Base-by-base conservation (phyloP, 2,888 invertebrate genomes). In the Cylindroiulus punctatus region DNA sequence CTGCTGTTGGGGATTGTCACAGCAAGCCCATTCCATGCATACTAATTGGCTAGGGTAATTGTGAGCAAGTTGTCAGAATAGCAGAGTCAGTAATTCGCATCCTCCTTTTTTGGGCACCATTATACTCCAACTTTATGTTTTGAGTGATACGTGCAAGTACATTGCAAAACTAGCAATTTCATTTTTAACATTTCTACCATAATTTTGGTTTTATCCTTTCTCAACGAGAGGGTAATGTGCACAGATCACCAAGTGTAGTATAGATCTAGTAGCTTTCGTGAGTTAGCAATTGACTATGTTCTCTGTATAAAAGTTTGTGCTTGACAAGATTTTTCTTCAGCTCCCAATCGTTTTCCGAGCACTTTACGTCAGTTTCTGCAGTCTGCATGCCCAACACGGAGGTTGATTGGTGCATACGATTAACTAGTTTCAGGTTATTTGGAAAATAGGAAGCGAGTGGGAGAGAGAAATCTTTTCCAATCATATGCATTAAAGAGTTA, bases 401-500 rank as follows among this genome's bases (percentile, higher is more conserved):
- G 76, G 26, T 30, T 17, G 76, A 76, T 10, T 76, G 14, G 76
- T 26, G 14, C 10, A 30, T 30, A 76, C 76, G 76, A 76, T 76
- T 76, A 76, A 30, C 76, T 30, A 76, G 26, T 26, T 30, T 30
- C 10, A 26, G 76, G 5, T 76, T 76, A 76, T 76, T 76, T 76
- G 14, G 30, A 76, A 76, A 76, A 76, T 76, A 76, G 76, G 76
- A 30, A 76, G 76, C 30, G 76, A 76, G 30, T 26, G 26, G 76
- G 30, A 76, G 76, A 76, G 76, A 76, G 76, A 76, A 76, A 76
- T 76, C 76, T 76, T 76, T 83, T 44, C 83, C 83, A 83, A 83
- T 83, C 83, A 83, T 83, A 83, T 83, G 40, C 40, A 83, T 83
- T 83, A 83, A 40, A 83, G 44, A 76, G 76, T 76, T 76, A 76